A percentile compares a stretch with the other conserved stretches of the same genome.
Evolutionary conservation across 1,140 invertebrate species (phyloP).

Genomic region (Chelonus insularis): DNA sequence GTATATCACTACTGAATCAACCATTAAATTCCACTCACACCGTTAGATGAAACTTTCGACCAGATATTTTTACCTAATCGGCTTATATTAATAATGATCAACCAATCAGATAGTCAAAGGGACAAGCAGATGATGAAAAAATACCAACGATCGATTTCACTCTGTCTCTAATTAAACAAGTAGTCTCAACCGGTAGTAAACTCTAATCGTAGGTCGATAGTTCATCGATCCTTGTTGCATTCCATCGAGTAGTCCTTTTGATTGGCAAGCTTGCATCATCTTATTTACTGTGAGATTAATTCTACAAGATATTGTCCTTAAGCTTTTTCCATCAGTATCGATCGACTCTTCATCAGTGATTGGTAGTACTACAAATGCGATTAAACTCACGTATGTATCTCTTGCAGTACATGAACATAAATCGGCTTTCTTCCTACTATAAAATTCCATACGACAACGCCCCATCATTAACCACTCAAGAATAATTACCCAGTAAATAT

Average conservation of each 20-base stretch:
- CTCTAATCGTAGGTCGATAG: slow-evolving; percentile 10
- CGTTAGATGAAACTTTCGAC: slow-evolving; percentile 21
- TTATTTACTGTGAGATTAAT: no score
- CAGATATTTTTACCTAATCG: slow-evolving; percentile 19
- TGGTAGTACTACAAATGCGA: not conserved
- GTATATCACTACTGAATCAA: not conserved
- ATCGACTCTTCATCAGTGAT: no score
- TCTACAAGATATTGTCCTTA: no score
- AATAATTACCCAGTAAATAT: slow-evolving; percentile 22
- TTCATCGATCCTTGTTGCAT: not conserved
- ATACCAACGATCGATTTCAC: not conserved
- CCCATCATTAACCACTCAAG: slow-evolving; percentile 20
- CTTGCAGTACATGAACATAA: not conserved
- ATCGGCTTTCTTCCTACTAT: not conserved
- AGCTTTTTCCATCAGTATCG: no score
- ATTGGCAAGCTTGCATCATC: not conserved
- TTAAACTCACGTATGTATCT: not conserved
- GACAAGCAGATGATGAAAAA: not conserved
- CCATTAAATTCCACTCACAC: not conserved
- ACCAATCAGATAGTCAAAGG: slow-evolving; percentile 12
- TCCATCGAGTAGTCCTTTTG: not conserved
- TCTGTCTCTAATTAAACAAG: slow-evolving; percentile 3
- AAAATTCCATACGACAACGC: slow-evolving; percentile 20
- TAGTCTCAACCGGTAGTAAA: not conserved
- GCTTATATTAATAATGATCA: slow-evolving; percentile 24